These are phyloP conservation scores for Drosophila seguyi DNA, from an alignment of 1,140 invertebrate genomes.

Conservation along the genomic window DNA sequence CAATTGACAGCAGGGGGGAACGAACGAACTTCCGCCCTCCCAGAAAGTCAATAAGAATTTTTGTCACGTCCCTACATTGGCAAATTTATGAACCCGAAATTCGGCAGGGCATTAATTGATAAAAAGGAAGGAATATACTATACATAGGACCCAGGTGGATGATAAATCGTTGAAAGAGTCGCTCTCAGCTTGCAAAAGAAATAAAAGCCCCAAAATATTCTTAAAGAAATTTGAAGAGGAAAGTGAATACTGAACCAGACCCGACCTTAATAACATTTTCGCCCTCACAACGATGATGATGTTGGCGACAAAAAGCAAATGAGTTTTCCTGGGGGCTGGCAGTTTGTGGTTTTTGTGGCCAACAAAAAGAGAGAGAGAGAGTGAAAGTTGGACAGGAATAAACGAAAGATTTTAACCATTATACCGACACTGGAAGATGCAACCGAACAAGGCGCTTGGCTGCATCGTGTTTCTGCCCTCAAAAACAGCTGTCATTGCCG, in stretches of 20 bases:
- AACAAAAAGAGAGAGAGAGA: conserved; percentile 10
- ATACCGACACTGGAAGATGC: conserved; percentile 4
- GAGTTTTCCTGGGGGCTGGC: conserved; percentile 24
- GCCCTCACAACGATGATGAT: conserved; percentile 13
- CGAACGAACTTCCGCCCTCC: no score
- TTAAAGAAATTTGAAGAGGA: conserved; percentile 26
- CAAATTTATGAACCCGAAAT: conserved; percentile 62
- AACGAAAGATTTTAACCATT: neutral
- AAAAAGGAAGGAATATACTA: conserved; percentile 21
- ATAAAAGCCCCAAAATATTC: neutral
- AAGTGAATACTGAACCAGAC: conserved; percentile 38
- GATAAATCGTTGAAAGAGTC: conserved; percentile 44
- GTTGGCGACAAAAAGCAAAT: conserved; percentile 43
- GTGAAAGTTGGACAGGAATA: conserved; percentile 6
- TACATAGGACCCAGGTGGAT: conserved; percentile 42
- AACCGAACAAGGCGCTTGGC: conserved; percentile 9
- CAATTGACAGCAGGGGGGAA: conserved; percentile 58
- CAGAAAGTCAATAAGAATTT: conserved; percentile 59
- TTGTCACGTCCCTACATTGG: conserved; percentile 58
- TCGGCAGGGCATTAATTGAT: conserved; percentile 69
- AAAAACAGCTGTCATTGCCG: conserved; percentile 45
- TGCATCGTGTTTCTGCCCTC: conserved; percentile 27
- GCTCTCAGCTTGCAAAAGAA: neutral
- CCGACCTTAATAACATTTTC: conserved; percentile 38
- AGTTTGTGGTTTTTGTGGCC: conserved; percentile 54